These are phyloP conservation scores for Marronus borbonicus DNA, from an alignment of 2,888 invertebrate species.

Conservation along the genomic window DNA sequence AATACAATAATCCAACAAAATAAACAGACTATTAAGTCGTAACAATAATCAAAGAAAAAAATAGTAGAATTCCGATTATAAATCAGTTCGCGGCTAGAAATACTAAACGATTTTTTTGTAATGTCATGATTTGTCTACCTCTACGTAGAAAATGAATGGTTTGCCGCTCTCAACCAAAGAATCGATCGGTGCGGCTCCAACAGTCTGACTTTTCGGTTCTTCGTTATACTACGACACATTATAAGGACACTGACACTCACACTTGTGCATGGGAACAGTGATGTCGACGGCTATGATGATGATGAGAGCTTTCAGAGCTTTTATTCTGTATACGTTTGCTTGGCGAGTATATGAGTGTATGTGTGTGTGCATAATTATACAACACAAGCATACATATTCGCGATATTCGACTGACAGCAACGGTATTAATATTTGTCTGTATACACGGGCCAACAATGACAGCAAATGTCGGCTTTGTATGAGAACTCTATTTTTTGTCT, in stretches of 20 bases:
- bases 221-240: constrained; percentile 42
- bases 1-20: too few species aligned
- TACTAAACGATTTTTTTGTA: constrained; percentile 14
- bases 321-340: constrained; percentile 15
- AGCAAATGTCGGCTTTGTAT: neutral
- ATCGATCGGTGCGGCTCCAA: constrained; percentile 49
- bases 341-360: neutral
- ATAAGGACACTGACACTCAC: constrained; percentile 50
- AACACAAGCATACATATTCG: neutral
- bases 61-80: too few species aligned
- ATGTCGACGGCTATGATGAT: constrained; percentile 26
- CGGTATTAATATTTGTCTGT: constrained; percentile 5
- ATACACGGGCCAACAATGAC: neutral
- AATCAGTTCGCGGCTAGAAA: neutral
- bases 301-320: constrained; percentile 37
- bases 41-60: too few species aligned
- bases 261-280: constrained; percentile 24
- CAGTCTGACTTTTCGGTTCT: constrained; percentile 49
- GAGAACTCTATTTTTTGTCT: neutral
- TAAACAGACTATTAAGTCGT: too few species aligned
- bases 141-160: constrained; percentile 10
- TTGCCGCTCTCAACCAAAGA: constrained; percentile 18
- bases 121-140: constrained; percentile 11
- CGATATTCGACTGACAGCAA: constrained; percentile 25
- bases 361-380: constrained; percentile 37